A percentile compares a stretch with the other conserved stretches of the same genome.
These are phyloP conservation scores for Podarcis cretensis DNA, from an alignment of 2,113 vertebrate genomes.

Conservation along the genomic window DNA sequence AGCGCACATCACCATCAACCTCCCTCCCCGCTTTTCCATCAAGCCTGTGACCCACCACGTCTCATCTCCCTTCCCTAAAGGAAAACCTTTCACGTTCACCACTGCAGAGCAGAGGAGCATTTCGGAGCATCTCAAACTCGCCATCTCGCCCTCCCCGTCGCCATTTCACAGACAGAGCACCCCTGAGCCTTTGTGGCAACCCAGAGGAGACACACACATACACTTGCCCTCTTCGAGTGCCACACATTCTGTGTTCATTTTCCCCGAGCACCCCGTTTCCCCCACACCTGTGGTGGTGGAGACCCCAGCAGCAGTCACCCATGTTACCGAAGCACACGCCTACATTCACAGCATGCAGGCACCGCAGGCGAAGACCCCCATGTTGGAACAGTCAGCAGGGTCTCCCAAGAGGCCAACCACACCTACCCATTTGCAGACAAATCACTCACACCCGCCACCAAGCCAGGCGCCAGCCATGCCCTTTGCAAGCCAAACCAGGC, in stretches of 20 bases:
- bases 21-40: conserved; percentile 51
- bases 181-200: conserved; percentile 1
- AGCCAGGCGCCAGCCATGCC: fast-evolving
- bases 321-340: conserved; percentile 41
- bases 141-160: not conserved
- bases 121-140: conserved; percentile 57
- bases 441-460: not conserved
- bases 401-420: not conserved
- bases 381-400: not conserved
- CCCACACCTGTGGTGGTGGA: not conserved
- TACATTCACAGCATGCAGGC: conserved; percentile 42
- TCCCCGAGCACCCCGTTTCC: not conserved
- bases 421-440: conserved; percentile 1
- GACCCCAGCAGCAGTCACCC: not conserved
- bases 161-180: conserved; percentile 7
- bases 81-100: conserved; percentile 67
- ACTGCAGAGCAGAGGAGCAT: conserved; percentile 60
- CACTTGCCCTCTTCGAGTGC: not conserved
- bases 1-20: not conserved
- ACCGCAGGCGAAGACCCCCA: conserved; percentile 31
- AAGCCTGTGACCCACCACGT: conserved; percentile 64
- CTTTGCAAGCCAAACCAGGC: not conserved
- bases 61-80: conserved; percentile 71
- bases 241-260: fast-evolving
- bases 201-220: not conserved